phyloP scores from a whole-genome alignment of 2,113 vertebrate genomes.

The Chrysochloris asiatica region DNA sequence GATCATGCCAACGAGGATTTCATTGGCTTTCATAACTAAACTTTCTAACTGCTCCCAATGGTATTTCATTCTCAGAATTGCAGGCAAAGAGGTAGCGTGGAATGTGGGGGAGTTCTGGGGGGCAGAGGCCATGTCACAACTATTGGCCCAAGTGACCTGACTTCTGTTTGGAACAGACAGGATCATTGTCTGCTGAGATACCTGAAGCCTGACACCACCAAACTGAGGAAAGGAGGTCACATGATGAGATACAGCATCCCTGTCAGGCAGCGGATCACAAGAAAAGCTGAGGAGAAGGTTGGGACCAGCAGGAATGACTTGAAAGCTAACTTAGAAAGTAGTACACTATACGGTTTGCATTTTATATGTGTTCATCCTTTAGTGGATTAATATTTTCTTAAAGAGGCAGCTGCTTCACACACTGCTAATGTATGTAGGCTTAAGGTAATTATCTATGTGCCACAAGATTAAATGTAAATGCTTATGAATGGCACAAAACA shows the following conservation, averaged over 20 bases:
- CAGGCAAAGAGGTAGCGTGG: background rate
- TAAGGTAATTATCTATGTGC: background rate
- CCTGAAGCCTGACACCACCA: background rate
- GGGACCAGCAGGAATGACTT: background rate
- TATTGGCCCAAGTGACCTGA: background rate
- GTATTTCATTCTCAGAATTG: background rate
- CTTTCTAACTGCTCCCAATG: background rate
- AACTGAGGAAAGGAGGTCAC: background rate
- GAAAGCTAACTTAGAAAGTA: background rate
- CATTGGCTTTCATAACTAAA: background rate
- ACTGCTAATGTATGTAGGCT: background rate
- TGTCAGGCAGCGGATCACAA: background rate
- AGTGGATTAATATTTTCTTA: slow-evolving; percentile 20
- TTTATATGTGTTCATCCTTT: background rate
- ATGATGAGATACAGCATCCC: background rate
- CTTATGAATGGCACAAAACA: background rate
- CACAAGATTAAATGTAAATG: background rate
- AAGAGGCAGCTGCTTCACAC: background rate
- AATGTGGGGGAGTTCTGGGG: background rate
- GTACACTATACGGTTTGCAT: background rate
- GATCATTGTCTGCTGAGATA: background rate
- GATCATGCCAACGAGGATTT: background rate
- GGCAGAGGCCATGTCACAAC: background rate
- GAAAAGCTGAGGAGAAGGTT: no score
- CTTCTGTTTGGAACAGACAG: background rate